These are phyloP conservation scores for Plagodis pulveraria DNA, from an alignment of 2,888 invertebrate species.

Conservation along the genomic window DNA sequence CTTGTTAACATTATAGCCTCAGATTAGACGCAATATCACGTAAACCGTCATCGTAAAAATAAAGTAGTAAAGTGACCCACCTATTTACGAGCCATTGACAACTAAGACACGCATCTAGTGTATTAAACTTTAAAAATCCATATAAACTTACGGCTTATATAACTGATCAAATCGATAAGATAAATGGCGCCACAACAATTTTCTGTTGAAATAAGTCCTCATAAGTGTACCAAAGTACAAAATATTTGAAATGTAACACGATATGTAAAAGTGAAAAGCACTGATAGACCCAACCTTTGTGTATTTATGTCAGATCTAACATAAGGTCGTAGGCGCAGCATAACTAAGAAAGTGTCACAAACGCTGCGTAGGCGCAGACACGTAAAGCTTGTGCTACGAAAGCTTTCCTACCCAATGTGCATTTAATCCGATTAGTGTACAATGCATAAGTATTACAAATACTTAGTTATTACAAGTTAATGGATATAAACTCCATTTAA, in stretches of 20 bases:
- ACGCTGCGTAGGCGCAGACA: constrained; percentile 66
- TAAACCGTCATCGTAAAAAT: constrained; percentile 15
- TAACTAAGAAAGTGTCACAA: constrained; percentile 73
- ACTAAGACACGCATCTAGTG: constrained; percentile 6
- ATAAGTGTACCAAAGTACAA: constrained; percentile 34
- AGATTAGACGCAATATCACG: constrained; percentile 24
- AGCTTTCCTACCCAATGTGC: constrained; percentile 50
- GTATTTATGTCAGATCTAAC: constrained; percentile 66
- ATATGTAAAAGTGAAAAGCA: constrained; percentile 51
- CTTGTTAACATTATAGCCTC: constrained; percentile 10
- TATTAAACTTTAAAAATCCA: constrained; percentile 16
- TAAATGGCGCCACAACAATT: constrained; percentile 20
- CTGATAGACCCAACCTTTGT: constrained; percentile 58
- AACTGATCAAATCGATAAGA: constrained; percentile 26
- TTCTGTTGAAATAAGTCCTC: constrained; percentile 22
- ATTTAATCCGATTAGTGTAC: constrained; percentile 68
- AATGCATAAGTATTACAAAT: constrained; percentile 31
- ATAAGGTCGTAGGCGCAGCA: constrained; percentile 69
- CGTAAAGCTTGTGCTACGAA: constrained; percentile 48
- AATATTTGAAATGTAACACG: constrained; percentile 50
- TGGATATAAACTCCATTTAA: constrained; percentile 52
- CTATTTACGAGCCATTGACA: constrained; percentile 25
- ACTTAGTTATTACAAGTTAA: constrained; percentile 28
- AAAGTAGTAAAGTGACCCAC: constrained; percentile 17
- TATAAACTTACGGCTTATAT: constrained; percentile 27